Conservation (phyloP, 92 coral and sea anemone genomes). For the Anthopleura xanthogrammica region DNA sequence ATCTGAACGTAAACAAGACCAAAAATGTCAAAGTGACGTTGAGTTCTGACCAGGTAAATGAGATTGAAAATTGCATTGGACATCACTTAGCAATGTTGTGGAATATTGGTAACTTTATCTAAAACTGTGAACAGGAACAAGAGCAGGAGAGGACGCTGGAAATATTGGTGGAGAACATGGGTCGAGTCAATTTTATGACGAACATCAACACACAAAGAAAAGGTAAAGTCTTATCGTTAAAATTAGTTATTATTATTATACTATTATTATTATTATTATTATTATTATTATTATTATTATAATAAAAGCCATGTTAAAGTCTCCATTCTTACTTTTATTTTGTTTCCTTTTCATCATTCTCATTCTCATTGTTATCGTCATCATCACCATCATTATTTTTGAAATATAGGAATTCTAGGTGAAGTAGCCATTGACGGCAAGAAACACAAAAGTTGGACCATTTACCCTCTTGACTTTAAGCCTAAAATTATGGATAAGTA, state of each 20-base stretch:
- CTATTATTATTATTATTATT: too few species aligned
- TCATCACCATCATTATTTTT: background rate
- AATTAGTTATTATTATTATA: too few species aligned
- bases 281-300: too few species aligned
- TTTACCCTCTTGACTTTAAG: conserved; percentile 83
- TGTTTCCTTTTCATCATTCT: background rate
- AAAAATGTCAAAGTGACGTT: conserved; percentile 30
- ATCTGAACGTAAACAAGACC: conserved; percentile 34
- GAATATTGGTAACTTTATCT: background rate
- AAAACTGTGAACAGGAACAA: conserved; percentile 4
- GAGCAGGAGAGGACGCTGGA: conserved; percentile 48
- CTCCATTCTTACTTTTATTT: background rate
- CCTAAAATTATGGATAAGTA: conserved; percentile 57
- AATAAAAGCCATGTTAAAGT: background rate
- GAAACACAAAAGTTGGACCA: conserved; percentile 67
- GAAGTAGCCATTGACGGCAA: conserved; percentile 63
- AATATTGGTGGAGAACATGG: conserved; percentile 94
- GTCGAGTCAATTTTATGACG: conserved; percentile 72
- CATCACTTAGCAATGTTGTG: too few species aligned
- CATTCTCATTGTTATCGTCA: too few species aligned
- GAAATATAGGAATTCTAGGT: conserved; percentile 75
- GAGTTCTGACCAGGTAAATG: conserved; percentile 19
- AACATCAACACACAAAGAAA: conserved; percentile 67
- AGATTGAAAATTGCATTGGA: background rate
- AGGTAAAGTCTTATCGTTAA: conserved; percentile 45